Base-by-base conservation (phyloP, 2,888 invertebrate species). In the Aleiodes alternator region DNA sequence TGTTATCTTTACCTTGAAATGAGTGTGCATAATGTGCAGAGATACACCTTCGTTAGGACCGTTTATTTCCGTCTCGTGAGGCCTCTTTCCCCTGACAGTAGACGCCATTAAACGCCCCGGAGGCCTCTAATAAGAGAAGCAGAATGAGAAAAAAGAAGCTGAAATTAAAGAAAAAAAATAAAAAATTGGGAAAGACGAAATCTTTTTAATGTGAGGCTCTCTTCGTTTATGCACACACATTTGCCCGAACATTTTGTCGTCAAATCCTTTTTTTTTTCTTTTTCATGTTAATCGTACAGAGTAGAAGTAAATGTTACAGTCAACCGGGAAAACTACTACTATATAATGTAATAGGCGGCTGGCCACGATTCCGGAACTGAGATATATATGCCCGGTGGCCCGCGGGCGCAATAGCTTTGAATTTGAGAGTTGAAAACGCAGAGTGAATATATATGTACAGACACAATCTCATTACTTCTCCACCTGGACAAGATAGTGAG, bases 21-120 rank as follows among this genome's bases (percentile, higher is more conserved):
- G 43, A 64, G 23, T 48, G 14, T 38, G 48, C 43, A 48, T 14
- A 43, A 48, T n/a, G 64, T 48, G 48, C 48, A 48, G 64, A 64
- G 64, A 64, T 64, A 76, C 79, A 76, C 79, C 79, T 81, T 81
- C 78, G 78, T 80, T 81, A 80, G 77, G 79, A 80, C 78, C 77
- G 76, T 79, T 80, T 81, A 81, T 81, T 81, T 79, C 78, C 73
- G 80, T 80, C 79, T 79, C 51, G 53, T 51, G 64, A 12, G 64
- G 48, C 43, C 43, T 43, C 43, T 43, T 34, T 64, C 23, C 64
- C 16, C 23, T 64, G 64, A 48, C 61, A 38, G 43, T 43, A 61
- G 61, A 61, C 64, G 64, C 64, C 64, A 64, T 64, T 64, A 64
- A 64, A 16, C 64, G 9, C 9, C 34, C 34, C 6, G 55, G n/a